These are phyloP conservation scores for Drosophila tsacasi DNA, from an alignment of 1,140 invertebrate genomes.

Conservation along the genomic window DNA sequence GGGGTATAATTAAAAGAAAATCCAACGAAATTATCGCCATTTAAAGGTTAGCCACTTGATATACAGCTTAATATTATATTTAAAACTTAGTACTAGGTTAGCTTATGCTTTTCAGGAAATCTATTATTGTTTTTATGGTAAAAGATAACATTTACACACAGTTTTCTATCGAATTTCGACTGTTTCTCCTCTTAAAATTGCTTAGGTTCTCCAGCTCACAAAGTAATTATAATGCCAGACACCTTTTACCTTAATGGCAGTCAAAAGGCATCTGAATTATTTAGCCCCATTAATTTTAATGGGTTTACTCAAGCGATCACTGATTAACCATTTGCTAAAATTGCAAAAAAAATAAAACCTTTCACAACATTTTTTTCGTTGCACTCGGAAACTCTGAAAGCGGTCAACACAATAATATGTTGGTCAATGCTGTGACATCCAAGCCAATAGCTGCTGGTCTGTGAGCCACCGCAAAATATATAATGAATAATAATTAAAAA, in stretches of 20 bases:
- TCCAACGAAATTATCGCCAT: background rate
- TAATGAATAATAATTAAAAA: constrained; percentile 72
- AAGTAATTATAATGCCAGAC: background rate
- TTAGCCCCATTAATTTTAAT: constrained; percentile 3
- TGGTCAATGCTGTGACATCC: constrained; percentile 50
- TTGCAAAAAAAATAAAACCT: constrained; percentile 19
- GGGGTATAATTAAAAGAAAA: background rate
- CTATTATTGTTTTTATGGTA: background rate
- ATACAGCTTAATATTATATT: too few relatives aligned
- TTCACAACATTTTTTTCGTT: constrained; percentile 39
- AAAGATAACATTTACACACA: background rate
- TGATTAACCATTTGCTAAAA: constrained; percentile 8
- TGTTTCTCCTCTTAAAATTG: background rate
- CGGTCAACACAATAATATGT: constrained; percentile 21
- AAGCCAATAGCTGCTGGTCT: constrained; percentile 6
- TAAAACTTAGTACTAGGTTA: background rate
- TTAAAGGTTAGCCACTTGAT: background rate
- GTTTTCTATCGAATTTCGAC: background rate
- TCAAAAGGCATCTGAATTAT: background rate
- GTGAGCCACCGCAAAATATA: constrained; percentile 31
- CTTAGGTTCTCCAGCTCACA: background rate
- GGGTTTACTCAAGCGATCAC: constrained; percentile 3
- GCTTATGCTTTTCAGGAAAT: background rate
- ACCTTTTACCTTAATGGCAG: background rate
- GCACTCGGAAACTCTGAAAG: constrained; percentile 19